phyloP scores from a whole-genome alignment of 2,888 invertebrate genomes.

The Amphipyra tragopoginis region DNA sequence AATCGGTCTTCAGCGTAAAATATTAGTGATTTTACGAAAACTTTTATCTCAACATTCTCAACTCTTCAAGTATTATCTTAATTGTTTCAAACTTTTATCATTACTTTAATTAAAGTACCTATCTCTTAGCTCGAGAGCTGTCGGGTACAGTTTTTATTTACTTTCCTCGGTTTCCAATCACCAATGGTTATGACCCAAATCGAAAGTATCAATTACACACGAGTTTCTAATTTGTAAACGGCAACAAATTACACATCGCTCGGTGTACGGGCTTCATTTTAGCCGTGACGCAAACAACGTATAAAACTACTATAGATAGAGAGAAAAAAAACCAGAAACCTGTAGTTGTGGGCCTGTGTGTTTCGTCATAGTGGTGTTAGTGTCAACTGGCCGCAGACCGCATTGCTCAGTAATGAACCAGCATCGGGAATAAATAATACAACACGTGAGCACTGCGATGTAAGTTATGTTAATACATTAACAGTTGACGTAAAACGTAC shows the following conservation, averaged over 20 bases:
- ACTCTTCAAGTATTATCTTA: conserved; percentile 49
- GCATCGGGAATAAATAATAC: conserved; percentile 57
- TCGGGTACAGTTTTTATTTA: conserved; percentile 40
- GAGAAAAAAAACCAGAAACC: conserved; percentile 67
- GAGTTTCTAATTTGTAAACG: conserved; percentile 58
- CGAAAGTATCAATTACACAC: conserved; percentile 60
- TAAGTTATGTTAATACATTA: conserved; percentile 54
- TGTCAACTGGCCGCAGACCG: conserved; percentile 63
- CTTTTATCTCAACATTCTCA: conserved; percentile 30
- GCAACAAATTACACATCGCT: conserved; percentile 60
- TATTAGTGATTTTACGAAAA: conserved; percentile 41
- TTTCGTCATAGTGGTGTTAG: conserved; percentile 68
- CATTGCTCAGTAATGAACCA: conserved; percentile 65
- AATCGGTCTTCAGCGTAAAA: conserved; percentile 41
- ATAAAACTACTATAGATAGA: conserved; percentile 59
- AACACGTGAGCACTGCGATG: conserved; percentile 57
- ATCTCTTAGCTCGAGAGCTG: conserved; percentile 17
- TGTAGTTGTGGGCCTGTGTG: conserved; percentile 60
- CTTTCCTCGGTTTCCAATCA: conserved; percentile 48
- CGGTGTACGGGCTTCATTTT: conserved; percentile 59
- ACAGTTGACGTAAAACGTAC: conserved; percentile 47
- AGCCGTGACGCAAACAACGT: conserved; percentile 69
- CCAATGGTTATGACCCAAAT: conserved; percentile 47
- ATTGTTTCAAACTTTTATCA: conserved; percentile 38
- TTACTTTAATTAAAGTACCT: conserved; percentile 21